Evolutionary conservation across 2,113 vertebrate genomes (phyloP), one percentile per base, ranked within the genome.

Genomic region (Raja brachyura): DNA sequence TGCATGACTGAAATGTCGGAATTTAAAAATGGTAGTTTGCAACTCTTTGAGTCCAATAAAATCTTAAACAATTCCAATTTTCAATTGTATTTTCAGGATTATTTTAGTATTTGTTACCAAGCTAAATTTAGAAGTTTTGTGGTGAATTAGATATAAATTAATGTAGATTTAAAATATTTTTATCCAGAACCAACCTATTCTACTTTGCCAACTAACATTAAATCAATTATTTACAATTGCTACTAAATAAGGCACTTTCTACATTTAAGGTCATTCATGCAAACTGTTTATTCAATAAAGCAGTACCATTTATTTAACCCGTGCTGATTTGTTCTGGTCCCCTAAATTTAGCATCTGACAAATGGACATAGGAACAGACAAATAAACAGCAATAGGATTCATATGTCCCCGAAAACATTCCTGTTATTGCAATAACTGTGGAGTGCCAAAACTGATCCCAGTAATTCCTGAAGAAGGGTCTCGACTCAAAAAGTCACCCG

Each of bases 31-130:
- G 28, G 31, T 14, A 28, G 83, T 39, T 61, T 59, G 83, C 59
- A 66, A 3, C 5, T 66, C 14, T 88, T 66, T 16, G 4, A n/a
- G 11, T 61, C 59, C 59, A 66, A 31, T 56, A 61, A 5, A 31
- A n/a, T 66, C 85, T 88, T 18, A 88, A 28, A 88, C 56, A 63
- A 88, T 66, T 88, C 66, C 85, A 85, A 85, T 11, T 14, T 78
- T 39, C n/a, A 85, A 66, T 31, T 25, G 66, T 28, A 66, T 88
- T 66, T 66, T 88, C 63, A 33, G 14, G 83, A 4, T 28, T 20
- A 28, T 88, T 59, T 59, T 86, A 28, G 33, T 28, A 56, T 61
- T 63, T 88, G 56, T 28, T 61, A 63, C 25, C 25, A 88, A 28
- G 11, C n/a, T 88, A 31, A 66, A 4, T 66, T 63, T 88, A 81